Percentiles rank a stretch among this genome's conserved stretches.
Evolutionary conservation across 2,113 vertebrate species (phyloP).

Genomic region (Podarcis raffonei): DNA sequence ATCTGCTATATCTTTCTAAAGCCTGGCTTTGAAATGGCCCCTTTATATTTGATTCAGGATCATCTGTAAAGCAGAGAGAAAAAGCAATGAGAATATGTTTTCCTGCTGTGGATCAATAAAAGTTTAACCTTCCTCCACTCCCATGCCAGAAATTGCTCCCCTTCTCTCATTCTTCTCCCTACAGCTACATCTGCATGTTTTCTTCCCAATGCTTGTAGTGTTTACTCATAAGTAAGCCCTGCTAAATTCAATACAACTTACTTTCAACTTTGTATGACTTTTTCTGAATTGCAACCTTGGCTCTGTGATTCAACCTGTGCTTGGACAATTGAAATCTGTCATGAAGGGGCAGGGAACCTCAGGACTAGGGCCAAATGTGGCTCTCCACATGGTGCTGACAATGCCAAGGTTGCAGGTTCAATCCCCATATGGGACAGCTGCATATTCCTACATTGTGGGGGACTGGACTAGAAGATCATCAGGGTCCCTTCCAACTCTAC

Average conservation of each 20-base stretch:
- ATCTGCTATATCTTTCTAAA: slow-evolving; percentile 72
- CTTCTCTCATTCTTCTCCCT: not conserved
- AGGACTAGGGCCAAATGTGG: too few relatives aligned
- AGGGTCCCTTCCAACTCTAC: too few relatives aligned
- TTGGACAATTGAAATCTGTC: not conserved
- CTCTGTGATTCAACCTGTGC: not conserved
- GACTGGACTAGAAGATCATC: too few relatives aligned
- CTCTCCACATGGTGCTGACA: too few relatives aligned
- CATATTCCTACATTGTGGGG: too few relatives aligned
- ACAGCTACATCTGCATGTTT: not conserved
- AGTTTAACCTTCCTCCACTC: slow-evolving; percentile 63
- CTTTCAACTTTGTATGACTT: not conserved
- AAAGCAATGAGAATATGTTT: slow-evolving; percentile 63
- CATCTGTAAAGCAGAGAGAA: slow-evolving; percentile 70
- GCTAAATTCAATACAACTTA: too few relatives aligned
- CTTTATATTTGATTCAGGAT: slow-evolving; percentile 71
- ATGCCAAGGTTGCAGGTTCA: too few relatives aligned
- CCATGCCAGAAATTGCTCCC: slow-evolving; percentile 32
- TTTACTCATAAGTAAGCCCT: not conserved
- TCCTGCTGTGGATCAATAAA: slow-evolving; percentile 70
- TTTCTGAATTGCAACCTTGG: not conserved
- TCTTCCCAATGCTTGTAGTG: not conserved
- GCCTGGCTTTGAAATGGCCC: slow-evolving; percentile 67
- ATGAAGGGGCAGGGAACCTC: not conserved
- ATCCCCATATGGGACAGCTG: too few relatives aligned